Conservation (phyloP, 2,797 vertebrate species). For the Ptychobarbus kaznakovi region DNA sequence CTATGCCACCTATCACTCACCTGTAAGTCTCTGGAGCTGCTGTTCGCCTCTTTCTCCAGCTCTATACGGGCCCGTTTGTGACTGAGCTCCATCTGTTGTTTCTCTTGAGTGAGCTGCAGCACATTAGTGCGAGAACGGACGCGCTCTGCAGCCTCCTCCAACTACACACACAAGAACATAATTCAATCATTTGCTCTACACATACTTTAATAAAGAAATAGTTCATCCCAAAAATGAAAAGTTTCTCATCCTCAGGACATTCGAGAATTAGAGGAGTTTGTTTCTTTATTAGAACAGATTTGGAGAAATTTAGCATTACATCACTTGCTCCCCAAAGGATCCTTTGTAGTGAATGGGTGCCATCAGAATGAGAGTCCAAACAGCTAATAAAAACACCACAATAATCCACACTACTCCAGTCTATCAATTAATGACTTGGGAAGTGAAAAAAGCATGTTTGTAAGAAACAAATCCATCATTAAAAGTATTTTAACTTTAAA, state of each 20-base stretch:
- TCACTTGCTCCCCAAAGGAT: not conserved
- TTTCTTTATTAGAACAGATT: not conserved
- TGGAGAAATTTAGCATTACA: not conserved
- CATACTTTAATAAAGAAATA: not conserved
- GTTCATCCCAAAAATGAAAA: not conserved
- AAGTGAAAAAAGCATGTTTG: not conserved
- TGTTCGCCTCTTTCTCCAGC: constrained; percentile 87
- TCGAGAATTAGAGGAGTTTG: not conserved
- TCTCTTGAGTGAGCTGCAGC: constrained; percentile 91
- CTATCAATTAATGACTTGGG: not conserved
- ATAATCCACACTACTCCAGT: not conserved
- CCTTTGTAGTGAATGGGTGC: not conserved
- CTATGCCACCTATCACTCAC: constrained; percentile 66
- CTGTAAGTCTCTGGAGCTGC: constrained; percentile 87
- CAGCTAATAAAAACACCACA: not conserved
- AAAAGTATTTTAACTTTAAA: not conserved
- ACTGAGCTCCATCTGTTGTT: constrained; percentile 94
- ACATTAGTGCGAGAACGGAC: constrained; percentile 85
- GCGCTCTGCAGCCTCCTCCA: constrained; percentile 88
- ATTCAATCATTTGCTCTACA: not conserved
- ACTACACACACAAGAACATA: constrained; percentile 66
- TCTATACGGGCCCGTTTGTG: constrained; percentile 95
- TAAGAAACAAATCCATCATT: not conserved
- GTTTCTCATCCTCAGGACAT: not conserved
- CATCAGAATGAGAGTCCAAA: not conserved